phyloP scores from a whole-genome alignment of 2,888 invertebrate genomes.

The Eurytoma californica region DNA sequence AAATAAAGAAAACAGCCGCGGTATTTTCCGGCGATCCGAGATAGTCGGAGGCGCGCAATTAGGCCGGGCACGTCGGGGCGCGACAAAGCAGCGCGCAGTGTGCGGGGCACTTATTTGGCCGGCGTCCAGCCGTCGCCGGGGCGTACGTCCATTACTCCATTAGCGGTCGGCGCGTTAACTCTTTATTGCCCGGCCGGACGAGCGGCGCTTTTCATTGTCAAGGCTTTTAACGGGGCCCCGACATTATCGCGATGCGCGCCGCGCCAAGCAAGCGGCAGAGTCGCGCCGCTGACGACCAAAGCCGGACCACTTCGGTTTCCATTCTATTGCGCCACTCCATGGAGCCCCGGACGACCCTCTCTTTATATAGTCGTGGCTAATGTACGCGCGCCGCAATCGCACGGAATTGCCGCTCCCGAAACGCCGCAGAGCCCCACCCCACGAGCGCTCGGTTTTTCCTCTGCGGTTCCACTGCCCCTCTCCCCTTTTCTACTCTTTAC shows the following conservation, averaged over 20 bases:
- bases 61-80: conserved; percentile 1
- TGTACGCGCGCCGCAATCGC: conserved; percentile 5
- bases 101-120: conserved; percentile 66
- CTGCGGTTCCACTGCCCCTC: neutral
- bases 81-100: neutral
- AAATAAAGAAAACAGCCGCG: too few species aligned
- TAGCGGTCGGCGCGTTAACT: conserved; percentile 71
- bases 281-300: conserved; percentile 3
- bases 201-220: conserved; percentile 66
- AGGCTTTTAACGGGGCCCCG: conserved; percentile 57
- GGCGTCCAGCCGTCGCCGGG: conserved; percentile 61
- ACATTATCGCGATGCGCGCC: conserved; percentile 19
- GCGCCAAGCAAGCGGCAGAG: conserved; percentile 6
- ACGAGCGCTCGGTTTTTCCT: neutral
- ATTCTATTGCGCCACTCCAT: conserved; percentile 13
- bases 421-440: neutral
- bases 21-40: neutral
- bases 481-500: neutral
- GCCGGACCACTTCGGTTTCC: conserved; percentile 14
- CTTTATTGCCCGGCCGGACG: conserved; percentile 66
- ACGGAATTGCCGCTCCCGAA: neutral
- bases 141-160: conserved; percentile 71
- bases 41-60: neutral
- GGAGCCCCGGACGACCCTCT: neutral
- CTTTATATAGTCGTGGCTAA: conserved; percentile 9